Evolutionary conservation across 2,888 invertebrate genomes (phyloP), one percentile per base, ranked within the genome.

Genomic region (Drosophila nigricruria): DNA sequence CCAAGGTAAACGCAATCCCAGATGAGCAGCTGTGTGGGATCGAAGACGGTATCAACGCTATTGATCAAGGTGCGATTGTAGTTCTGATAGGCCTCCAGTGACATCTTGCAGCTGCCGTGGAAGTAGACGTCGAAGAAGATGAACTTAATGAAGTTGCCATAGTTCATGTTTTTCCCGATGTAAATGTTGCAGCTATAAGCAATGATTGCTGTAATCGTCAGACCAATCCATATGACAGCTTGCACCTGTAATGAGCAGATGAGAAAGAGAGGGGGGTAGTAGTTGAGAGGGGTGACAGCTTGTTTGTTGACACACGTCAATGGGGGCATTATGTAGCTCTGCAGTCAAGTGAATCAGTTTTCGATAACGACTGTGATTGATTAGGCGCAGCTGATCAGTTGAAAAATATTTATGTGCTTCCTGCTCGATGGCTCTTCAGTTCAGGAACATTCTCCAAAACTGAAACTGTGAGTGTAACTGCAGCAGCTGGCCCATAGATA

Each of bases 111-210:
- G 34, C 78, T 68, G 36, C 91, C 91, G 66, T 86, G 81, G 76
- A 93, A 93, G 57, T 93, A 93, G n/a, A 93, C 64, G n/a, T 91
- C 85, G 57, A 90, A 90, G 63, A 93, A 90, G 9, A 92, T 82
- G 14, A 86, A 82, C 67, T 86, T 83, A 5, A 92, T 72, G 16
- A 89, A 54, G 16, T 84, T 77, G 20, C 90, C 92, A 65, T 81
- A 91, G 6, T 63, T 87, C 23, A 89, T 52, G 0, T 34, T 0
- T 4, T 70, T 14, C 4, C 79, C 66, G n/a, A 92, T 81, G 20
- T 84, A 80, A 38, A 93, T 73, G 10, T 88, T 70, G 66, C 93
- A 92, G 52, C 82, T 90, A 67, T 92, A 92, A 12, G 93, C 88
- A 32, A 93, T 58, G 42, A 93, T 92, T 2, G 92, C 92, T n/a